Evolutionary conservation across 2,797 vertebrate species (phyloP).

Genomic region (Dryobates pubescens): DNA sequence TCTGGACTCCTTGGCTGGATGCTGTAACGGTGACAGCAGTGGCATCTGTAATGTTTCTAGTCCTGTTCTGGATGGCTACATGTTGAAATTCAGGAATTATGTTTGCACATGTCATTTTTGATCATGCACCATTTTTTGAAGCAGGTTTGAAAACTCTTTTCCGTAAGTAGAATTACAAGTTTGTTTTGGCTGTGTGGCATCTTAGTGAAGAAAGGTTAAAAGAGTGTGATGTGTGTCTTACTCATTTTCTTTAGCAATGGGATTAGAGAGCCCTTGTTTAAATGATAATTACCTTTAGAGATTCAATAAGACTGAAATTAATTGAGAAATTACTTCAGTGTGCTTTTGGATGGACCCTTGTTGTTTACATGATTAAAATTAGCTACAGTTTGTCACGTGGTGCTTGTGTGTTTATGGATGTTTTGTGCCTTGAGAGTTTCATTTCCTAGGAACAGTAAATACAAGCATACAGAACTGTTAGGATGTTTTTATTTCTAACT

Average conservation of each 20-base stretch:
- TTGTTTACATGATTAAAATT: slow-evolving; percentile 63
- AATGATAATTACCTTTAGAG: slow-evolving; percentile 4
- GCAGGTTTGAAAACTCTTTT: neutral
- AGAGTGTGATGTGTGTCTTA: neutral
- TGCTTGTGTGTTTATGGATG: slow-evolving; percentile 37
- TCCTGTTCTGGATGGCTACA: neutral
- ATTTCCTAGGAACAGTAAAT: slow-evolving; percentile 42
- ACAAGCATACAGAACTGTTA: neutral
- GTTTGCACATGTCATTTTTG: neutral
- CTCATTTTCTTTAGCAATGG: neutral
- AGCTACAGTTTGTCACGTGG: slow-evolving; percentile 15
- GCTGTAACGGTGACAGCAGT: neutral
- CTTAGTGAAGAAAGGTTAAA: neutral
- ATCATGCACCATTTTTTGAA: neutral
- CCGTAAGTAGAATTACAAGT: fast-evolving
- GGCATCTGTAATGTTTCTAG: neutral
- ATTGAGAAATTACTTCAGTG: slow-evolving; percentile 23
- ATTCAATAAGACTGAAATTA: slow-evolving; percentile 36
- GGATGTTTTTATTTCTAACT: neutral
- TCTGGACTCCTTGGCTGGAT: neutral
- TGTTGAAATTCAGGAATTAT: neutral
- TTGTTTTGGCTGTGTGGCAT: neutral
- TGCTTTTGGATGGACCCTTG: slow-evolving; percentile 15
- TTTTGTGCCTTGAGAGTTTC: slow-evolving; percentile 53
- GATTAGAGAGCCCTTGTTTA: slow-evolving; percentile 15